These are phyloP conservation scores for Protodeltote pygarga DNA, from an alignment of 2,888 invertebrate genomes.

Conservation along the genomic window DNA sequence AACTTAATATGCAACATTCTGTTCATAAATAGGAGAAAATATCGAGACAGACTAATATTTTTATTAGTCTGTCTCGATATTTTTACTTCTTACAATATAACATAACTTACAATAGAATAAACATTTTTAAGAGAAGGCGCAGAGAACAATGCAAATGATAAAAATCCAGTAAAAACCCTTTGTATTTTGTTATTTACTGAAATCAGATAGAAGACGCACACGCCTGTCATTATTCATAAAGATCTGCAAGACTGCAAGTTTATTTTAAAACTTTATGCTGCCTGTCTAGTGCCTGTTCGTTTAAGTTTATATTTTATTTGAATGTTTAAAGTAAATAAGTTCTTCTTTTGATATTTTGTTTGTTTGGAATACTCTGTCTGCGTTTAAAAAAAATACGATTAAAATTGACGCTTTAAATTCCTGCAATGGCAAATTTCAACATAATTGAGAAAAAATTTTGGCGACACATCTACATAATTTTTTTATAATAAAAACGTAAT, in stretches of 20 bases:
- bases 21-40: slow-evolving; percentile 1
- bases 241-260: slow-evolving; percentile 23
- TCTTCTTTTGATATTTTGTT: too few species aligned
- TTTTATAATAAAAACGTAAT: too few species aligned
- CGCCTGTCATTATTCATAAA: slow-evolving; percentile 42
- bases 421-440: too few species aligned
- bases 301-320: background rate
- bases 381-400: too few species aligned
- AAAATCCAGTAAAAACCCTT: slow-evolving; percentile 34
- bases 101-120: slow-evolving; percentile 10
- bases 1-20: too few species aligned
- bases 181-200: slow-evolving; percentile 40
- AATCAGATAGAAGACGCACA: slow-evolving; percentile 39
- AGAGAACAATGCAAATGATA: slow-evolving; percentile 27
- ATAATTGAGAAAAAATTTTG: too few species aligned
- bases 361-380: too few species aligned
- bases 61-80: slow-evolving; percentile 3
- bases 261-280: slow-evolving; percentile 26
- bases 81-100: slow-evolving; percentile 15
- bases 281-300: background rate
- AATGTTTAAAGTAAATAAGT: too few species aligned
- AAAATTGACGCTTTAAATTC: too few species aligned
- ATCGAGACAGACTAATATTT: background rate
- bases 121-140: slow-evolving; percentile 9
- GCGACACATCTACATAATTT: too few species aligned